Evolutionary conservation across 2,797 vertebrate species (phyloP), one percentile per base, ranked within the genome.

Genomic region (Geotrypetes seraphini): DNA sequence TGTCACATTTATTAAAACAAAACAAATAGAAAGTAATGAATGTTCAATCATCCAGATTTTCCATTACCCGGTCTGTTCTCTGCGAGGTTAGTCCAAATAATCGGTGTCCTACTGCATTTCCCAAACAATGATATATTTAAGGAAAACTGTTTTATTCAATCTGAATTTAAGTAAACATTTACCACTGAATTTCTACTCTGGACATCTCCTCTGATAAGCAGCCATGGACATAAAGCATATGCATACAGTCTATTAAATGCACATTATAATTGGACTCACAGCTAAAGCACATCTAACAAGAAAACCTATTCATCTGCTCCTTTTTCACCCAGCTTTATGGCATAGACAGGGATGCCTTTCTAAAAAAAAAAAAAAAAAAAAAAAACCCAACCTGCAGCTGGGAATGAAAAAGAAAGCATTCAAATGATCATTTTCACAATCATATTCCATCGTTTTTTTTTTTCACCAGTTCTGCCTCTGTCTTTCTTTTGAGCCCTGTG

Each of bases 401-500:
- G 71, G 80, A 84, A 86, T 89, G 88, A 90, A 87, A 88, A 84
- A 78, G 72, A 77, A 69, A 86, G 85, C 83, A 86, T 89, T 84
- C 73, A 76, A 71, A 62, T 75, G 70, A 79, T 82, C 74, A 83
- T 84, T 88, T 82, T 86, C 85, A 83, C 86, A 90, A n/a, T 89
- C 87, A 86, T 79, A 84, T 88, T 84, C 87, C 85, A 82, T 83
- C 83, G 78, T 75, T 89, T 75, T n/a, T 89, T 75, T n/a, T n/a
- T 86, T 79, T 85, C 90, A 88, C 83, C 86, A 85, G 83, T 83
- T 79, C 86, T 83, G 85, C 84, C 76, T 75, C 81, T 85, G 88
- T 85, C 85, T 84, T 84, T 79, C 88, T 91, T n/a, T 90, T 91
- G 86, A 93, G 84, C 54, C 71, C 75, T 80, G n/a, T n/a, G 79